Evolutionary conservation across 2,113 vertebrate genomes (phyloP), one percentile per base, ranked within the genome.

Genomic region (Catharus minimus): DNA sequence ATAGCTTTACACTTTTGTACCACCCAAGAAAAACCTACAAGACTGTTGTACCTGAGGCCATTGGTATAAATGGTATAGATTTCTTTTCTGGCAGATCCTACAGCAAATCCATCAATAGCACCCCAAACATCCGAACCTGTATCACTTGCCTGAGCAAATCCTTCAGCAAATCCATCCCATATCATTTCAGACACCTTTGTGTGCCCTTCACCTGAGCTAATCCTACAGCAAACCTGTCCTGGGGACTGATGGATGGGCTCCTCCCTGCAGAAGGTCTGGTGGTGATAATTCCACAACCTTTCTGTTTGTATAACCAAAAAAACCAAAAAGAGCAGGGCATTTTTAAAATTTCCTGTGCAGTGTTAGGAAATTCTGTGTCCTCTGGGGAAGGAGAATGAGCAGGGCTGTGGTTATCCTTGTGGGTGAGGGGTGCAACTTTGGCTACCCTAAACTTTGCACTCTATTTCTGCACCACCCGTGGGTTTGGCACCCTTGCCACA

Each of bases 121-220:
- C 41, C 73, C 57, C 39, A 74, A 19, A 79, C 28, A 15, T 24
- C 17, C 2, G 10, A 68, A 65, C 9, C 8, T 10, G 1, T 13
- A 55, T 21, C 79, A 44, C 30, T 47, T 23, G 3, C 33, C 55
- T 57, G 68, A 78, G 58, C 44, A 93, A 91, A 96, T 79, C 58
- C 78, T 66, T 49, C 41, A 53, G 28, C 72, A 88, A 71, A 94
- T 62, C 66, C 41, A 85, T 56, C 43, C 78, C 27, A 6, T 5
- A 58, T 28, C 21, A 15, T 20, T 50, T 18, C 20, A 86, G 80
- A 72, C 43, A 73, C 43, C 23, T 88, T 36, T 55, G 81, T 79
- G 16, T 82, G 79, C 71, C 78, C 67, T 89, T 93, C 87, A 89
- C 56, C 62, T 61, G 38, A 57, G 38, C 46, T 90, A 92, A 93